Base-by-base conservation (phyloP, 2,888 invertebrate genomes). In the Arctia plantaginis region DNA sequence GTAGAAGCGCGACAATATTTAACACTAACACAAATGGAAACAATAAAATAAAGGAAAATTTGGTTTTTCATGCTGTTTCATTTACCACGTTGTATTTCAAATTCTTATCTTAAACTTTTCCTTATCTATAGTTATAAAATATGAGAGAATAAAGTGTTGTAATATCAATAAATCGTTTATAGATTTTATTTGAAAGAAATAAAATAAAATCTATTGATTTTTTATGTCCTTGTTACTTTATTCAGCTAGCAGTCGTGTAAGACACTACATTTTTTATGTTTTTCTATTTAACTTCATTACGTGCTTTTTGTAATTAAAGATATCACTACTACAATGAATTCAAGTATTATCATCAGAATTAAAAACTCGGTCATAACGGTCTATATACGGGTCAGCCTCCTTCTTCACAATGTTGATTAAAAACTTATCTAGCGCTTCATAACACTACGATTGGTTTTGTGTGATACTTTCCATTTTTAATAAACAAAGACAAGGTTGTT, bases 51-150 rank as follows among this genome's bases (percentile, higher is more conserved):
- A 64, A 72, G 15, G 12, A 67, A 10, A 66, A 73, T 1, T 8
- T 23, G 30, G 41, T 71, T 8, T 67, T 75, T 77, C 82, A 83
- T 83, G 64, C 73, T 69, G 18, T 59, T 39, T 55, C n/a, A 55
- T n/a, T 8, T 20, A 39, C 18, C 8, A 35, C 35, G 39, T 59
- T 39, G n/a, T 4, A 10, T 27, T 59, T 30, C 10, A 47, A 27
- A 55, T 39, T 39, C 39, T 39, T 20, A 20, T 59, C 18, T 23
- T 59, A 27, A 59, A n/a, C 0, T 18, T 15, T 35, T 75, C 70
- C 73, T 83, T 80, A 82, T 84, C 78, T 67, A 41, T 55, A 71
- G 66, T 68, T 66, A 72, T 82, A 84, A 84, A 77, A 20, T 69
- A 62, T 13, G 2, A 39, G 82, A 73, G 67, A 82, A 84, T 85